A percentile compares a stretch with the other conserved stretches of the same genome.
Conservation (phyloP, 1,140 invertebrate genomes). For the Globodera ellingtonae region DNA sequence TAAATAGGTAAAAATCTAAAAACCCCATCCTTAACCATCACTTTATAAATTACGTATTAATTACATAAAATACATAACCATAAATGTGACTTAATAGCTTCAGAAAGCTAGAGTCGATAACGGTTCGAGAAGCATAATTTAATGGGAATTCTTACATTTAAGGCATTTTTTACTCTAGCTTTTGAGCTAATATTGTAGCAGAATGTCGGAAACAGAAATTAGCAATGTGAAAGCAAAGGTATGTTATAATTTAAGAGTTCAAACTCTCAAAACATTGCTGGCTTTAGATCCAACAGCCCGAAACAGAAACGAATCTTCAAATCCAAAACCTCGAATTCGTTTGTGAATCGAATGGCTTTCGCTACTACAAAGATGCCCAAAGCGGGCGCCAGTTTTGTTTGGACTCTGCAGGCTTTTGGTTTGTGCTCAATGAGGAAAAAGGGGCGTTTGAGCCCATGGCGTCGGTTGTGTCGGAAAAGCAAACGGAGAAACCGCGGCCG, state of each 20-base stretch:
- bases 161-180: no score
- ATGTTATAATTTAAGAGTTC: neutral
- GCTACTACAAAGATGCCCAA: slow-evolving; percentile 42
- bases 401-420: slow-evolving; percentile 38
- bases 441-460: slow-evolving; percentile 27
- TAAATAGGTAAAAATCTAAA: no score
- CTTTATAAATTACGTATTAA: no score
- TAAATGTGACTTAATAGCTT: no score
- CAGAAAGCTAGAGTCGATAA: no score
- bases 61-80: no score
- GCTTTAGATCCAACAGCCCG: neutral
- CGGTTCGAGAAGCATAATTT: no score
- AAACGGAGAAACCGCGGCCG: neutral
- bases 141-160: no score
- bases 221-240: neutral
- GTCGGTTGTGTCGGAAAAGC: slow-evolving; percentile 12
- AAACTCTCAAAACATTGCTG: no score
- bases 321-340: slow-evolving; percentile 26
- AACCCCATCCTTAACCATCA: no score
- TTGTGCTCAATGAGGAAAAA: slow-evolving; percentile 31
- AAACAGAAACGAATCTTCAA: neutral
- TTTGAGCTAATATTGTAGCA: neutral
- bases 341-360: slow-evolving; percentile 37
- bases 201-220: neutral
- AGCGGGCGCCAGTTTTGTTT: slow-evolving; percentile 32